A percentile compares a stretch with the other conserved stretches of the same genome.
phyloP scores from a whole-genome alignment of 2,113 vertebrate genomes.

The Tragelaphus imberbis region DNA sequence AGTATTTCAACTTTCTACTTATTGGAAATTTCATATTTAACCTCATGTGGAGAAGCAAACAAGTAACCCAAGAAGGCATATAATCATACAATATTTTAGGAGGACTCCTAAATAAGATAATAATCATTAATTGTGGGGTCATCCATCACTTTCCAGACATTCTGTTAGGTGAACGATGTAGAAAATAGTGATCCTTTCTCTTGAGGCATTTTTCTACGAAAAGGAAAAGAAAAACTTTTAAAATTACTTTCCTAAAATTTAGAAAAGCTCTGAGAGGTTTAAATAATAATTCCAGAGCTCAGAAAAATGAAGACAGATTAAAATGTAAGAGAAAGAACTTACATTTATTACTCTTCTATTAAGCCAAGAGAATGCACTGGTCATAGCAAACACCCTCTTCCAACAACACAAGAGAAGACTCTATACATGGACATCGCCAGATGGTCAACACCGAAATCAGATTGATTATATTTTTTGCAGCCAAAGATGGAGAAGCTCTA shows the following conservation, averaged over 20 bases:
- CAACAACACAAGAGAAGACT: too few relatives aligned
- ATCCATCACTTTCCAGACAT: neutral
- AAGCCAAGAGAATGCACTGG: neutral
- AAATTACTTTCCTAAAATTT: neutral
- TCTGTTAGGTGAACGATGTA: neutral
- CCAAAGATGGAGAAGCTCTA: too few relatives aligned
- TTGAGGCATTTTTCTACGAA: neutral
- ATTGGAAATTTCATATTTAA: neutral
- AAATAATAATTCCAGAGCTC: neutral
- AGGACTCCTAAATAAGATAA: neutral
- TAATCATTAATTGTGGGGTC: neutral
- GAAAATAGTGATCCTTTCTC: neutral
- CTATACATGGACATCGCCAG: too few relatives aligned
- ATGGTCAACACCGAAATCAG: too few relatives aligned
- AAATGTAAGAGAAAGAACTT: neutral
- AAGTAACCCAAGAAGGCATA: neutral
- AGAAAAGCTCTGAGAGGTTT: neutral
- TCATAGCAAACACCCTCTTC: too few relatives aligned
- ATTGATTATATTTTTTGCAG: too few relatives aligned
- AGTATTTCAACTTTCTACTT: neutral
- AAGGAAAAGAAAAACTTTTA: neutral
- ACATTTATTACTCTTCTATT: neutral
- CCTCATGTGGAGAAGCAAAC: neutral
- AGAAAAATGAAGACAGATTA: neutral
- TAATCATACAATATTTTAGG: rapidly evolving